phyloP scores from a whole-genome alignment of 1,140 invertebrate species.

The Drosophila murphyi region DNA sequence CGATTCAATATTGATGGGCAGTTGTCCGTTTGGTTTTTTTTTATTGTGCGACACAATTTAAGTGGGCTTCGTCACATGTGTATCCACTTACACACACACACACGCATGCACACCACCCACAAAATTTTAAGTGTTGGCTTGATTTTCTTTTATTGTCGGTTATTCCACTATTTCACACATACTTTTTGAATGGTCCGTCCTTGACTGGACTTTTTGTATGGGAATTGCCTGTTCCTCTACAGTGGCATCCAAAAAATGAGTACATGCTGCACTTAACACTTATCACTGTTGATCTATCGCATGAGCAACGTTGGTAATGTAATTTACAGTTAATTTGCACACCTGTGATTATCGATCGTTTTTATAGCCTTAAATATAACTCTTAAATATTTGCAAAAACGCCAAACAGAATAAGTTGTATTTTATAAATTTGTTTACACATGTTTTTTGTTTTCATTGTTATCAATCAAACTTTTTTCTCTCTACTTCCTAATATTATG shows the following conservation, averaged over 20 bases:
- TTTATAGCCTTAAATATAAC: slow-evolving; percentile 4
- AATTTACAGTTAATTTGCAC: not conserved
- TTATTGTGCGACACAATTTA: slow-evolving; percentile 68
- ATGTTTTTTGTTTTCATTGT: not conserved
- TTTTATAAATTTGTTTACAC: slow-evolving; percentile 5
- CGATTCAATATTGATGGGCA: slow-evolving; percentile 4
- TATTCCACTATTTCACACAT: slow-evolving; percentile 48
- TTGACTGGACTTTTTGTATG: slow-evolving; percentile 24
- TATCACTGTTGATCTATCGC: slow-evolving; percentile 8
- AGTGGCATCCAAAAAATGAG: slow-evolving; percentile 25
- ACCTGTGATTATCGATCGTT: not conserved
- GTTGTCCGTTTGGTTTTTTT: slow-evolving; percentile 29
- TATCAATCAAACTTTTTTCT: not conserved
- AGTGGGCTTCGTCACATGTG: slow-evolving; percentile 54
- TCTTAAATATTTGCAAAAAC: not conserved
- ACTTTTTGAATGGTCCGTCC: slow-evolving; percentile 61
- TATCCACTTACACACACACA: slow-evolving; percentile 36
- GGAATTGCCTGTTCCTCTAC: slow-evolving; percentile 17
- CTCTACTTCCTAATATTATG: no score
- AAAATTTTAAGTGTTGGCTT: slow-evolving; percentile 42
- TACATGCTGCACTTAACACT: not conserved
- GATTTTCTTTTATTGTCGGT: slow-evolving; percentile 41
- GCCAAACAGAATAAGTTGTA: not conserved
- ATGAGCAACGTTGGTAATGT: not conserved
- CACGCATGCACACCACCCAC: slow-evolving; percentile 35